Base-by-base conservation (phyloP, 1,140 invertebrate species). In the Cotesia vestalis region DNA sequence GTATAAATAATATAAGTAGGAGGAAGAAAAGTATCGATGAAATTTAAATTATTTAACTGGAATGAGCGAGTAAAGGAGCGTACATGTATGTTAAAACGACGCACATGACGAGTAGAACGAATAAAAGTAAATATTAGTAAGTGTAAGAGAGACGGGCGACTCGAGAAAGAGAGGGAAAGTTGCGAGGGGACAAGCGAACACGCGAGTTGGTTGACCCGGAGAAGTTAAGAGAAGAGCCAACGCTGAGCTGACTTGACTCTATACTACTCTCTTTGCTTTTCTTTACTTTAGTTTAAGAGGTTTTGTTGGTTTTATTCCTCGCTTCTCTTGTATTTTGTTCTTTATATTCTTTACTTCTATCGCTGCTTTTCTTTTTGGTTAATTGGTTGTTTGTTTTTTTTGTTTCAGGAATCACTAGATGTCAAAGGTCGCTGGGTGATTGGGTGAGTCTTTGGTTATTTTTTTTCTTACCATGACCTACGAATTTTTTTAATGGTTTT, bases 191-290 rank as follows among this genome's bases (percentile, higher is more conserved):
- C 79, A 69, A 76, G 75, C 72, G 73, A 80, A 83, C 80, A 76
- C 81, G 79, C 80, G 83, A 86, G 84, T 86, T 86, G 84, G 83
- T 86, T 85, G 84, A 85, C 84, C 84, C 80, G 84, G 75, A 66
- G 62, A 52, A 66, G 27, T 27, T 27, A 27, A 27, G 34, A 68
- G 57, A 59, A 59, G 57, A 17, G 17, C 14, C 57, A 59, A 59
- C 14, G 52, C 38, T 34, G 53, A 67, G 62, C 62, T 12, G 53
- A 67, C 66, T 51, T 27, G 27, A 27, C 40, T 46, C 40, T 46
- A 51, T 55, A 51, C 52, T 55, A 51, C 14, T 51, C n/a, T 64
- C 62, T 20, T 20, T 57, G 5, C 6, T 35, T 38, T 62, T 27
- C 27, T 51, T 17, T 40, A 27, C 27, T 27, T 27, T 27, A 27